These are phyloP conservation scores for Ispidina picta DNA, from an alignment of 2,797 vertebrate species.

Conservation along the genomic window DNA sequence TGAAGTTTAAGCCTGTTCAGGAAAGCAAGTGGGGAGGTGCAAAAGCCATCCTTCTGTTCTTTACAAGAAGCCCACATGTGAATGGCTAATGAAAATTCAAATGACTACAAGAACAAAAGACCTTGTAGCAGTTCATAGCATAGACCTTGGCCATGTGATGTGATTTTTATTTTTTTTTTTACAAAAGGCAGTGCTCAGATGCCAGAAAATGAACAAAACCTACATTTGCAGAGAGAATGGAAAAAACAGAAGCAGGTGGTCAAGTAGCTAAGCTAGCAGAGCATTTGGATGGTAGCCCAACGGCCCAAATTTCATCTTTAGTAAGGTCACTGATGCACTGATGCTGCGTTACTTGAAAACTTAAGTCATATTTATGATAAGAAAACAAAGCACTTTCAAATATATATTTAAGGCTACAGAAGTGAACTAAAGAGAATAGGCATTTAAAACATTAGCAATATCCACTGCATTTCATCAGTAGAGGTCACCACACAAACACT, in stretches of 20 bases:
- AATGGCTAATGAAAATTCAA: neutral
- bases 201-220: conserved; percentile 57
- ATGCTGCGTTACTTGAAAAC: conserved; percentile 23
- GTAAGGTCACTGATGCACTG: conserved; percentile 44
- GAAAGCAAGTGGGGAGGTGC: neutral
- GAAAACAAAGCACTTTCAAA: neutral
- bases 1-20: neutral
- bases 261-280: conserved; percentile 63
- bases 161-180: neutral
- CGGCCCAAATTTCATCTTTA: conserved; percentile 54
- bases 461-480: neutral
- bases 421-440: neutral
- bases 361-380: neutral
- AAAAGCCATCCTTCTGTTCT: neutral
- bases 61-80: neutral
- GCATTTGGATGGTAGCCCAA: conserved; percentile 42
- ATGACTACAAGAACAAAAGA: neutral
- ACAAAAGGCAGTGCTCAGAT: neutral
- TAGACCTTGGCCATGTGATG: neutral
- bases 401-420: neutral
- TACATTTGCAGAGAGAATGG: conserved; percentile 50
- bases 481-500: neutral
- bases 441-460: neutral
- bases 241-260: conserved; percentile 76
- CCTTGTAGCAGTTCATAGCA: neutral